These are phyloP conservation scores for Hypocryptadius cinnamomeus DNA, from an alignment of 2,113 vertebrate species.

Conservation along the genomic window DNA sequence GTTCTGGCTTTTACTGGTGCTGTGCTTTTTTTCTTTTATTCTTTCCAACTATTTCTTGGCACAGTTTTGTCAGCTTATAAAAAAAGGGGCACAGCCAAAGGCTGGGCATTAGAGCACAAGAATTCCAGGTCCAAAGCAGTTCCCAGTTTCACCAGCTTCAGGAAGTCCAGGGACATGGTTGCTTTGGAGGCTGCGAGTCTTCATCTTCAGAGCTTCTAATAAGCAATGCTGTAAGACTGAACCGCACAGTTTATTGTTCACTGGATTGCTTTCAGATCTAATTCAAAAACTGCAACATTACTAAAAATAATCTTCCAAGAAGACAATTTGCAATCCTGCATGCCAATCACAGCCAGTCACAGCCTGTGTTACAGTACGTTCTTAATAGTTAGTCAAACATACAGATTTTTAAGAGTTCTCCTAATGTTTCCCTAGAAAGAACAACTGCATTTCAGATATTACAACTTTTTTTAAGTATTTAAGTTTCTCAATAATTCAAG, in stretches of 20 bases:
- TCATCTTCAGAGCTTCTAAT: neutral
- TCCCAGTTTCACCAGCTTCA: neutral
- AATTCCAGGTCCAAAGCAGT: neutral
- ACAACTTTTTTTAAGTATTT: neutral
- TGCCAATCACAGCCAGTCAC: conserved; percentile 10
- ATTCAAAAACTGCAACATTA: neutral
- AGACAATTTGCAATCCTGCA: neutral
- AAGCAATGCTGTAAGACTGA: neutral
- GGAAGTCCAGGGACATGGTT: neutral
- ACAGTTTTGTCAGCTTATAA: neutral
- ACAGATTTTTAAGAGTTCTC: neutral
- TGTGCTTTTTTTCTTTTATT: neutral
- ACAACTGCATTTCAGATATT: neutral
- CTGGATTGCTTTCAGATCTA: neutral
- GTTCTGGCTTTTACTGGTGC: neutral
- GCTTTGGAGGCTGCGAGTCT: neutral
- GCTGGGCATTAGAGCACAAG: neutral
- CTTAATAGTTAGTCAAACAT: neutral
- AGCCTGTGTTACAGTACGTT: neutral
- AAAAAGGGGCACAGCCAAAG: neutral
- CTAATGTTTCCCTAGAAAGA: neutral
- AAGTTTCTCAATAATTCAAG: neutral
- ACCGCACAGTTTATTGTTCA: neutral
- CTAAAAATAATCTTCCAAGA: neutral
- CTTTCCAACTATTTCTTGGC: neutral